These are phyloP conservation scores for Phortica variegata DNA, from an alignment of 1,140 invertebrate species.

Conservation along the genomic window DNA sequence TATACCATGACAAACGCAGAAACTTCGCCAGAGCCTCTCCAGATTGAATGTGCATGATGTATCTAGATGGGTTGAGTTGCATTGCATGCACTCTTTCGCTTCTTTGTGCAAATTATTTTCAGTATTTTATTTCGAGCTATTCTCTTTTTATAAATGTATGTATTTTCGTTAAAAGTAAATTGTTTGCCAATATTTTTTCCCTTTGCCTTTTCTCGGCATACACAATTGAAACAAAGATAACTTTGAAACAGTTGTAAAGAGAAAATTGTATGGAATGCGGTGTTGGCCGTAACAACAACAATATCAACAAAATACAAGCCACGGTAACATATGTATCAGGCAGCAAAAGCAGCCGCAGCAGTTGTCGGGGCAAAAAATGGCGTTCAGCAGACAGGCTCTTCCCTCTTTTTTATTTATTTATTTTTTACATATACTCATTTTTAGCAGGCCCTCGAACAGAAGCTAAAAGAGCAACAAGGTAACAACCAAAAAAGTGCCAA, in stretches of 20 bases:
- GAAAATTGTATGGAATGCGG: conserved; percentile 52
- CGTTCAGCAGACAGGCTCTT: conserved; percentile 16
- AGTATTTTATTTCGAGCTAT: conserved; percentile 36
- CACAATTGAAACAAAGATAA: conserved; percentile 53
- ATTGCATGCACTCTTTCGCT: conserved; percentile 14
- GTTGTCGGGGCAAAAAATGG: conserved; percentile 19
- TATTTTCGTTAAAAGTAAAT: conserved; percentile 37
- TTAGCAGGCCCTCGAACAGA: conserved; percentile 45
- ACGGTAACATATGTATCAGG: too few species aligned
- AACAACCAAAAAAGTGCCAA: conserved; percentile 39
- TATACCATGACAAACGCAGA: too few species aligned
- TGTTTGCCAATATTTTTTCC: conserved; percentile 54
- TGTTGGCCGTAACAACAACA: too few species aligned
- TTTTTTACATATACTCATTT: conserved; percentile 36
- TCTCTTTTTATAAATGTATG: conserved; percentile 22
- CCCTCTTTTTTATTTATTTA: conserved; percentile 32
- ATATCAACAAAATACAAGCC: too few species aligned
- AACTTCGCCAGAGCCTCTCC: too few species aligned
- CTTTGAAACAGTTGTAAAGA: conserved; percentile 56
- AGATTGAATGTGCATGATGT: too few species aligned
- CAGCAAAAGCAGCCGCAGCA: too few species aligned
- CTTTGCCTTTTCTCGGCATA: conserved; percentile 26
- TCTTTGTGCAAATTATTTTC: conserved; percentile 56
- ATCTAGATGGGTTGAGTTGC: too few species aligned
- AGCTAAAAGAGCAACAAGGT: conserved; percentile 33